These are phyloP conservation scores for Dasyprocta punctata DNA, from an alignment of 2,113 vertebrate species.

Conservation along the genomic window DNA sequence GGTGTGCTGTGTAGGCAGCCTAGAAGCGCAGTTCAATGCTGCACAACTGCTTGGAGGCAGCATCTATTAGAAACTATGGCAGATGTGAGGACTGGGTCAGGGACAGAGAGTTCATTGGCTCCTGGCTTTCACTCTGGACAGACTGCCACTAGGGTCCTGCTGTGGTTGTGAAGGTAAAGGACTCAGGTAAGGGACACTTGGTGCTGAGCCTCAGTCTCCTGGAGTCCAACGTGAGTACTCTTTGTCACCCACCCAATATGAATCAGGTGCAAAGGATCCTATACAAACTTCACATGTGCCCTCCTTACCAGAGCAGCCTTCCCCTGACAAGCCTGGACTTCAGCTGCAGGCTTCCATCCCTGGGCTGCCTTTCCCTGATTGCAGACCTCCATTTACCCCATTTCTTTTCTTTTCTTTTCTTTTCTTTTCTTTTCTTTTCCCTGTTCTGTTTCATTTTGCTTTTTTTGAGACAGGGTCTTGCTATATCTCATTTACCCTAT, in stretches of 20 bases:
- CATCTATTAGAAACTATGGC: accelerated
- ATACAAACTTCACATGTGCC: background rate
- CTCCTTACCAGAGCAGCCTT: background rate
- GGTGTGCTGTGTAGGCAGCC: accelerated
- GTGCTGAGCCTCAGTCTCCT: background rate
- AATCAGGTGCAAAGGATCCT: background rate
- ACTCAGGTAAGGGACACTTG: background rate
- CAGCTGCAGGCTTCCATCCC: background rate
- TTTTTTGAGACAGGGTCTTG: too few species aligned
- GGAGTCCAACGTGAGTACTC: background rate
- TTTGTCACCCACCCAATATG: background rate
- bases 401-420: too few species aligned
- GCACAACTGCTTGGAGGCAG: background rate
- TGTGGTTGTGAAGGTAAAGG: too few species aligned
- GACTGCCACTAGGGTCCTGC: background rate
- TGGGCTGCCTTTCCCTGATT: background rate
- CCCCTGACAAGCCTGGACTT: background rate
- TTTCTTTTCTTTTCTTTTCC: too few species aligned
- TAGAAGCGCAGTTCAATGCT: background rate
- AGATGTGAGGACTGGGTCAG: background rate
- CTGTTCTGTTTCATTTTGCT: too few species aligned
- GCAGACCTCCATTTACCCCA: background rate
- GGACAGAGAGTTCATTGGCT: background rate
- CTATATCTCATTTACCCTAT: background rate
- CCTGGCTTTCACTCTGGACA: background rate